A percentile compares a stretch with the other conserved stretches of the same genome.
Conservation (phyloP, 2,888 invertebrate genomes). For the Stenodera caucasica region DNA sequence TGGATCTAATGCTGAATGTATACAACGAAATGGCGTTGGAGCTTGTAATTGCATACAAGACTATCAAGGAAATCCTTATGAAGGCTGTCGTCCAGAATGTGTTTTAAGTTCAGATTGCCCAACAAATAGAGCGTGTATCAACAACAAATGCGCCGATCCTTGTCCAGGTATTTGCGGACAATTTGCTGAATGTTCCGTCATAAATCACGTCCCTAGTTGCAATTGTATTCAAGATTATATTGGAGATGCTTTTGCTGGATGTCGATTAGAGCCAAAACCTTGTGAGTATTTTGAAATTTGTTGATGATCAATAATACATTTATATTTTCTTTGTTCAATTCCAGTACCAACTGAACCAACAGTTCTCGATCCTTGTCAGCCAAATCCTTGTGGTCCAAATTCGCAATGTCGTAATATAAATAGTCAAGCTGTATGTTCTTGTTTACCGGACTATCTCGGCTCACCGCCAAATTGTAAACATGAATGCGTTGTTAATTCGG, state of each 20-base stretch:
- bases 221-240: constrained; percentile 72
- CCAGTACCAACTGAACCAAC: constrained; percentile 44
- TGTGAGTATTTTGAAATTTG: constrained; percentile 31
- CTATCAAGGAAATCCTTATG: constrained; percentile 83
- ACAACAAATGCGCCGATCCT: constrained; percentile 83
- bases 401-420: constrained; percentile 69
- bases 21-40: constrained; percentile 75
- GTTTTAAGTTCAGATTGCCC: constrained; percentile 84
- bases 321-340: constrained; percentile 11
- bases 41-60: constrained; percentile 79
- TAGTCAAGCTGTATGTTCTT: constrained; percentile 74
- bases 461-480: constrained; percentile 75
- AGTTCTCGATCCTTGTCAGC: constrained; percentile 65
- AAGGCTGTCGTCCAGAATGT: constrained; percentile 85
- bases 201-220: constrained; percentile 86
- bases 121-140: constrained; percentile 77
- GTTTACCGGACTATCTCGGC: constrained; percentile 69
- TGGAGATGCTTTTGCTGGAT: constrained; percentile 72
- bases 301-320: constrained; percentile 14
- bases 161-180: constrained; percentile 84
- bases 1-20: constrained; percentile 81
- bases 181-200: constrained; percentile 80
- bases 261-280: constrained; percentile 51
- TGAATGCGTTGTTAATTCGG: constrained; percentile 76
- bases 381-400: constrained; percentile 77